Evolutionary conservation across 2,113 vertebrate species (phyloP), one percentile per base, ranked within the genome.

Genomic region (Nesogale talazaci): DNA sequence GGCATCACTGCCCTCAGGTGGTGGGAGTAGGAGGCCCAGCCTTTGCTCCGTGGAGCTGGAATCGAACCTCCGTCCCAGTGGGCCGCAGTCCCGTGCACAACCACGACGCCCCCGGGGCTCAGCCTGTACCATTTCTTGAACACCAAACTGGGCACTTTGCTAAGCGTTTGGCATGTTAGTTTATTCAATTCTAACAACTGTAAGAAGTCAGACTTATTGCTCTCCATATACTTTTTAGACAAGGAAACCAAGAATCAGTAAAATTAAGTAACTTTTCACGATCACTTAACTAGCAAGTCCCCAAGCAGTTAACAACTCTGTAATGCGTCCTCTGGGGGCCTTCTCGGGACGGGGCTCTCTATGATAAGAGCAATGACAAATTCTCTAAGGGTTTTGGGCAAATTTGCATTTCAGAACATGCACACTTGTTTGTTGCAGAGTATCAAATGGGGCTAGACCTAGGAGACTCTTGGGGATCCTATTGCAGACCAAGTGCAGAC

Each of bases 151-250:
- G 85, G 34, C 12, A 19, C 16, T 74, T 2, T 72, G 52, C 59
- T 81, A 76, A 86, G 65, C 22, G 61, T 38, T 89, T 59, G 56
- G 36, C 25, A 34, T 79, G 22, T 83, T 93, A 88, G 52, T 20
- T 90, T 86, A 85, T 69, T 93, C 69, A 90, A 88, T 78, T 38
- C 42, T 42, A 78, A 78, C 59, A 96, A 83, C 16, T 38, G 36
- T 74, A 38, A 87, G 59, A 85, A 19, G 20, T 79, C 79, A n/a
- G 61, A 83, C 69, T 76, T 46, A 83, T 83, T 83, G 80, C 40
- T 70, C 9, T 56, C 86, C 59, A 88, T 77, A 46, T 65, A 65
- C 23, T 93, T 88, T 76, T 72, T 52, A 92, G 74, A 92, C 42
- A 63, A 94, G 36, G n/a, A 95, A 91, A 88, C 20, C 69, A 87